Conservation (phyloP, 2,113 vertebrate genomes). For the Laterallus jamaicensis region DNA sequence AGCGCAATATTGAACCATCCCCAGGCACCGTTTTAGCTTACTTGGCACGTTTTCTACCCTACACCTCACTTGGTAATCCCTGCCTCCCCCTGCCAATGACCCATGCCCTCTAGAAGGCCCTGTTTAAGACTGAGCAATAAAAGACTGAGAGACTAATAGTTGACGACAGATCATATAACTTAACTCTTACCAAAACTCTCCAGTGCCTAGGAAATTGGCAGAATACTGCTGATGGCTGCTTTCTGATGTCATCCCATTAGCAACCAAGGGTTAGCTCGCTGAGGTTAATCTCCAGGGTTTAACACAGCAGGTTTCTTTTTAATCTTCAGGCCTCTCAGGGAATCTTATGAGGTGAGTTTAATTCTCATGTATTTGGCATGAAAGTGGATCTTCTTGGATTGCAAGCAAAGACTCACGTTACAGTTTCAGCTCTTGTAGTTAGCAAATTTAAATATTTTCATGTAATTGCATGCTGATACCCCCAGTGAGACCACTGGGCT, state of each 20-base stretch:
- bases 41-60: slow-evolving; percentile 9
- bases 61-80: slow-evolving; percentile 38
- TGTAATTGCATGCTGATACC: neutral
- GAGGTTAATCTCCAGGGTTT: neutral
- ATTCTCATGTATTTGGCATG: neutral
- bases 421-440: neutral
- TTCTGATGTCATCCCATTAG: slow-evolving; percentile 39
- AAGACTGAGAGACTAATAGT: slow-evolving; percentile 37
- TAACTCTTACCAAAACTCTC: neutral
- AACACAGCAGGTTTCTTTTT: neutral
- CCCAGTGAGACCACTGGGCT: neutral
- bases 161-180: slow-evolving; percentile 31
- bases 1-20: neutral
- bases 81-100: slow-evolving; percentile 26
- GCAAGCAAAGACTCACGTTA: neutral
- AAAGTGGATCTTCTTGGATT: neutral
- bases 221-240: neutral
- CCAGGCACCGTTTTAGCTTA: neutral
- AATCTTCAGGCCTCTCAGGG: neutral
- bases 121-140: slow-evolving; percentile 40
- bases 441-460: neutral
- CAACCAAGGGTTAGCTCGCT: neutral
- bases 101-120: slow-evolving; percentile 34
- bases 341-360: neutral
- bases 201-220: neutral